A percentile compares a stretch with the other conserved stretches of the same genome.
phyloP scores from a whole-genome alignment of 2,888 invertebrate genomes.

The Pyrochroa serraticornis region DNA sequence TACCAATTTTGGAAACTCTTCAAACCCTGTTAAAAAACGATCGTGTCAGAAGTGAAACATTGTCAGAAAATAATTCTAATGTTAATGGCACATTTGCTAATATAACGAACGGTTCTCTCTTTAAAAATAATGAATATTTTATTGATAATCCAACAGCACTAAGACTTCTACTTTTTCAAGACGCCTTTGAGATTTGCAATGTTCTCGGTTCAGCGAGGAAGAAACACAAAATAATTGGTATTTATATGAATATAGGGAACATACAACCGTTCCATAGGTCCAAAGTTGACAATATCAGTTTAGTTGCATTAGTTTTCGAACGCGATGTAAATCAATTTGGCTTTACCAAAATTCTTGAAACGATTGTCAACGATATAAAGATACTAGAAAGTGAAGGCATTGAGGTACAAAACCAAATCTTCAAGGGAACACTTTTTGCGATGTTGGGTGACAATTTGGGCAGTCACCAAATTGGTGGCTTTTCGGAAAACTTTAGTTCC shows the following conservation, averaged over 20 bases:
- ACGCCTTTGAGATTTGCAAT: constrained; percentile 45
- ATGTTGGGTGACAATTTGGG: constrained; percentile 36
- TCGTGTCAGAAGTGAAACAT: too few relatives aligned
- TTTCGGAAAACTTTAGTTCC: constrained; percentile 35
- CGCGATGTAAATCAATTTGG: constrained; percentile 38
- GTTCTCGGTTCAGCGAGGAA: constrained; percentile 42
- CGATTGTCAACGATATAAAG: constrained; percentile 37
- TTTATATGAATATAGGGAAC: constrained; percentile 44
- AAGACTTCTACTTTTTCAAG: constrained; percentile 43
- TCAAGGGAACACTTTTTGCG: constrained; percentile 36
- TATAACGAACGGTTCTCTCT: constrained; percentile 22
- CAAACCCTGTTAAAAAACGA: not conserved
- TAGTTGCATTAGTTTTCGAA: constrained; percentile 42
- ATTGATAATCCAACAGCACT: constrained; percentile 15
- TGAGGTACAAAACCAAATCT: constrained; percentile 10
- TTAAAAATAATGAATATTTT: constrained; percentile 26
- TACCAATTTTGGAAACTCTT: not conserved
- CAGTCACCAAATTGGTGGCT: constrained; percentile 39
- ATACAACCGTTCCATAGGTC: constrained; percentile 36
- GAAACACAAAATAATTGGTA: constrained; percentile 43
- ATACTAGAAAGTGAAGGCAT: constrained; percentile 38
- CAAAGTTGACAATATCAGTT: constrained; percentile 38
- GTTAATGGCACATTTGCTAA: too few relatives aligned
- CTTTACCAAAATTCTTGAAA: constrained; percentile 33
- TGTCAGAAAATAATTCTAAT: too few relatives aligned